These are phyloP conservation scores for Agonopterix arenella DNA, from an alignment of 2,888 invertebrate genomes.

Conservation along the genomic window DNA sequence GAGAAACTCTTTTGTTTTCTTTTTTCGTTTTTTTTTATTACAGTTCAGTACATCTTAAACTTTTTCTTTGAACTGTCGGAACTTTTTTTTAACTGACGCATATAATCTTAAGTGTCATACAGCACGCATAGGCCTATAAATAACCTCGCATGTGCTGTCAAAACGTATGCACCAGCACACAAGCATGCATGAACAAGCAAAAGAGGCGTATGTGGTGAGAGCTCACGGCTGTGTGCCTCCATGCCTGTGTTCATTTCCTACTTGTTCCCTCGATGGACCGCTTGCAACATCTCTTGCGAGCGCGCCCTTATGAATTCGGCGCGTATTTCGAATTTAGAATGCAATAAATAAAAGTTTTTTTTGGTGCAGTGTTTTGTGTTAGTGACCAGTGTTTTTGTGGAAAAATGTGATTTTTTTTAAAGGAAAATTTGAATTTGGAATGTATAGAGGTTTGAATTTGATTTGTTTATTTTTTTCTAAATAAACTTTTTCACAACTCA, in stretches of 20 bases:
- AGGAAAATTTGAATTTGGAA: conserved; percentile 21
- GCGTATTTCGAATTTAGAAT: conserved; percentile 46
- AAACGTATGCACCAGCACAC: conserved; percentile 47
- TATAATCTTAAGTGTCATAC: conserved; percentile 16
- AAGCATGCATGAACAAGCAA: conserved; percentile 24
- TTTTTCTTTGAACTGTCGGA: too few relatives aligned
- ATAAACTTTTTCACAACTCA: conserved; percentile 21
- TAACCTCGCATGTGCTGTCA: conserved; percentile 56
- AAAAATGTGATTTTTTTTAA: conserved; percentile 10
- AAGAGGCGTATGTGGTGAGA: conserved; percentile 25
- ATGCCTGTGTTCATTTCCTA: conserved; percentile 61
- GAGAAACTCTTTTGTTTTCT: too few relatives aligned
- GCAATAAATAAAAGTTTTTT: neutral
- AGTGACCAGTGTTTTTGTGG: conserved; percentile 21
- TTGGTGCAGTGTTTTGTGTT: conserved; percentile 16
- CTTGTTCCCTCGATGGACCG: conserved; percentile 69
- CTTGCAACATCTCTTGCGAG: conserved; percentile 66
- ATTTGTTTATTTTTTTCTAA: conserved; percentile 3
- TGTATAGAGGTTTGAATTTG: conserved; percentile 39
- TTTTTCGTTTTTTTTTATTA: too few relatives aligned
- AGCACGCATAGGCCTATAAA: conserved; percentile 49
- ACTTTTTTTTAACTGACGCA: conserved; percentile 7
- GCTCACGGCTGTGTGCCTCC: conserved; percentile 35
- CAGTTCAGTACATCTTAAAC: too few relatives aligned
- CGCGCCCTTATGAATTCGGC: conserved; percentile 65